phyloP scores from a whole-genome alignment of 2,797 vertebrate species.

The Lacerta viridis region DNA sequence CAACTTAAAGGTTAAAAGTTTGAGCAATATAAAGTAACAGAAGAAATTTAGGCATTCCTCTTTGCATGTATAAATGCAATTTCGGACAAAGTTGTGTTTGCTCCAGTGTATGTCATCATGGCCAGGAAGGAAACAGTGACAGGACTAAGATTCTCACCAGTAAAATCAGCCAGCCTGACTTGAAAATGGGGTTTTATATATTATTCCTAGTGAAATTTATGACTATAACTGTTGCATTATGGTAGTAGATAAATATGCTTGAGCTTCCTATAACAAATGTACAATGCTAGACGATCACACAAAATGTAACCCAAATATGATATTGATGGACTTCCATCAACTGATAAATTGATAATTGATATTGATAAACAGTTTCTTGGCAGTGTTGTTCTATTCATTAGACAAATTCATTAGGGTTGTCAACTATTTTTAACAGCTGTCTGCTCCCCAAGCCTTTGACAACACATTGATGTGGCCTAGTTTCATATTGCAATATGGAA shows the following conservation, averaged over 20 bases:
- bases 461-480: not conserved
- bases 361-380: not conserved
- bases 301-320: not conserved
- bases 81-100: not conserved
- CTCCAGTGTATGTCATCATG: too few relatives aligned
- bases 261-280: not conserved
- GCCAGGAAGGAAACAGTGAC: not conserved
- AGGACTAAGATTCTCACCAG: not conserved
- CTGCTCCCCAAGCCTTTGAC: not conserved
- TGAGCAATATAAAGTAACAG: not conserved
- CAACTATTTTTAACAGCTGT: not conserved
- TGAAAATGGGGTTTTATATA: not conserved
- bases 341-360: too few relatives aligned
- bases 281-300: not conserved
- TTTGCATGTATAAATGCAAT: constrained; percentile 7
- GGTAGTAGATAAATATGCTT: not conserved
- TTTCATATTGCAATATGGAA: not conserved
- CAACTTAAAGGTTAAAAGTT: not conserved
- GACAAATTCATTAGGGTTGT: not conserved
- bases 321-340: not conserved
- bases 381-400: not conserved
- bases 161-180: not conserved
- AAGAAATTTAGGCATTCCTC: too few relatives aligned
- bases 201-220: not conserved
- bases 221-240: not conserved